Base-by-base conservation (phyloP, 2,113 vertebrate genomes). In the Willisornis vidua region DNA sequence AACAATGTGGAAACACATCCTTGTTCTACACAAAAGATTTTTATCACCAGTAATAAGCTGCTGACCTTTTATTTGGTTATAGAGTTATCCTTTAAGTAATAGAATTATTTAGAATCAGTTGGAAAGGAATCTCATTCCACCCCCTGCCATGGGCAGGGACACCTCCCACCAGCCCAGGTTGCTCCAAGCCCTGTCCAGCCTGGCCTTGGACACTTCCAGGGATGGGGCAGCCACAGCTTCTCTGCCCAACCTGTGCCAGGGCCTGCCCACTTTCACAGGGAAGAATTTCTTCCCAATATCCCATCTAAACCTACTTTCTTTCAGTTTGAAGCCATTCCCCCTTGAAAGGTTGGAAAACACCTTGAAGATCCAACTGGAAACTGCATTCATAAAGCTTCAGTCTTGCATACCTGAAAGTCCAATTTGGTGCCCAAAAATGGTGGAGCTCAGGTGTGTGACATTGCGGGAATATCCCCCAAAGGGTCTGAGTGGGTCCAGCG, bases 391-490 rank as follows among this genome's bases (percentile, higher is more conserved):
- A 23, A 75, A 87, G 39, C 19, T 16, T 18, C 14, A 12, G n/a
- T 31, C 17, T 22, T 31, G 41, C 93, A 55, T 98, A 99, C 99
- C 99, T 92, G 99, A 98, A 10, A 99, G 98, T 35, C 99, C 99
- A 29, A 99, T 98, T 45, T 99, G 99, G 95, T 99, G 99, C 3
- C 99, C 99, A 74, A 99, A 97, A 89, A 99, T 97, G 1, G 98
- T 99, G 78, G 99, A 98, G 31, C 98, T 99, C 46, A 99, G 98
- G 78, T 99, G 99, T 4, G 99, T 99, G 97, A 99, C 98, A 28
- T 99, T 99, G 75, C 99, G 99, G 1, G 99, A 99, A 65, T 99
- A 99, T 1, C 99, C 99, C 8, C 99, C 99, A 2, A 99, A 99
- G 0, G 99, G 99, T 8, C 98, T 97, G 57, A 99, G 98, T 0